Base-by-base conservation (phyloP, 2,113 vertebrate species). In the Lates calcarifer region DNA sequence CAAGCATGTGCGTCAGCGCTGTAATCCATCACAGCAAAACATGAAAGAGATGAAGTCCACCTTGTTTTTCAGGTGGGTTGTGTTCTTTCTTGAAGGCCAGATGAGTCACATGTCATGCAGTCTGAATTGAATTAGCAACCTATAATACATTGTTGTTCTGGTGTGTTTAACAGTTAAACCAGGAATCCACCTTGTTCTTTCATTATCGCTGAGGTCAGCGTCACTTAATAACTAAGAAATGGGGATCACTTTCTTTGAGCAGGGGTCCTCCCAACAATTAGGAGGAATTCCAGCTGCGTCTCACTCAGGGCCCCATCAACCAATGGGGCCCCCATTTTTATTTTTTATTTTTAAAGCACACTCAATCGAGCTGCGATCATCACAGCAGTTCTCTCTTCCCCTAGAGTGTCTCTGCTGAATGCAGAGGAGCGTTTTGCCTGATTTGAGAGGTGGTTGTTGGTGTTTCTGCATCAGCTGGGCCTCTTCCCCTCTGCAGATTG, bases 21-120 rank as follows among this genome's bases (percentile, higher is more conserved):
- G 81, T 86, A 74, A 90, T 89, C 76, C 57, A 79, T 90, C 79
- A 85, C 47, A 18, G 68, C 49, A 33, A 9, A 87, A 79, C 82
- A 82, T 88, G 71, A 89, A 87, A 87, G 74, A 56, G 55, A 24
- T 49, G 45, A 81, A 70, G 33, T 58, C 72, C 66, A 68, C 51
- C 43, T 74, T 72, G 39, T 5, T 57, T 81, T 83, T 87, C 49
- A 57, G 79, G 74, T 62, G 39, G 5, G 20, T 28, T 70, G 53
- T 51, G 37, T 62, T 33, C 18, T 56, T 45, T 72, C 63, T 64
- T 57, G 31, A 37, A 77, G 60, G 29, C 39, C 3, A 58, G 53
- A 72, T 79, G 83, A 87, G 79, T 87, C 69, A 80, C 31, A n/a
- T 75, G 77, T 85, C 68, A 69, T 26, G 41, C 69, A 17, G 43